These are phyloP conservation scores for Cyphomyrmex costatus DNA, from an alignment of 1,140 invertebrate genomes.

Conservation along the genomic window DNA sequence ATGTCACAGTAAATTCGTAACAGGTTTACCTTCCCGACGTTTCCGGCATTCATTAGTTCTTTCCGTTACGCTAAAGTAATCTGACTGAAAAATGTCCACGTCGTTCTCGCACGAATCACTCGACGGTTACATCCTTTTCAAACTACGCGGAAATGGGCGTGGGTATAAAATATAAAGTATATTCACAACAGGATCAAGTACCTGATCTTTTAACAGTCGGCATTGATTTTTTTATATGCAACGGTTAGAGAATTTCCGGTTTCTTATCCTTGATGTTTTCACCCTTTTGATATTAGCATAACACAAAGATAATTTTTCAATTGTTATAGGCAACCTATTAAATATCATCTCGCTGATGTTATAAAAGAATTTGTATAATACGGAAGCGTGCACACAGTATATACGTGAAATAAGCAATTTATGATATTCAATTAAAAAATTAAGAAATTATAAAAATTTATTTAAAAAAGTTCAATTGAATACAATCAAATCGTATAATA, in stretches of 20 bases:
- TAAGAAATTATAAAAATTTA: slow-evolving; percentile 45
- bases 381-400: neutral
- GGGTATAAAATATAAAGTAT: neutral
- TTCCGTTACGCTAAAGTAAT: slow-evolving; percentile 35
- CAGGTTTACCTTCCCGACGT: neutral
- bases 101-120: slow-evolving; percentile 32
- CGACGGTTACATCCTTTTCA: slow-evolving; percentile 60
- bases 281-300: slow-evolving; percentile 33
- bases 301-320: neutral
- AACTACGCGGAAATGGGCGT: slow-evolving; percentile 49
- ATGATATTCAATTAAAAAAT: neutral
- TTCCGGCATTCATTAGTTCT: neutral
- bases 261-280: neutral
- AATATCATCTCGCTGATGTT: neutral
- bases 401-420: slow-evolving; percentile 13
- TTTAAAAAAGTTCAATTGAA: too few species aligned
- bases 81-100: slow-evolving; percentile 36
- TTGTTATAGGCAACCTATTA: too few species aligned
- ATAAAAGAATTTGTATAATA: slow-evolving; percentile 47
- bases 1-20: neutral
- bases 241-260: slow-evolving; percentile 39
- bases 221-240: slow-evolving; percentile 38
- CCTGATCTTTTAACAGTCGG: slow-evolving; percentile 40
- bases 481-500: too few species aligned
- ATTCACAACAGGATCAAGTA: slow-evolving; percentile 35